phyloP scores from a whole-genome alignment of 2,797 vertebrate species.

The Cryptoblepharus egeriae region DNA sequence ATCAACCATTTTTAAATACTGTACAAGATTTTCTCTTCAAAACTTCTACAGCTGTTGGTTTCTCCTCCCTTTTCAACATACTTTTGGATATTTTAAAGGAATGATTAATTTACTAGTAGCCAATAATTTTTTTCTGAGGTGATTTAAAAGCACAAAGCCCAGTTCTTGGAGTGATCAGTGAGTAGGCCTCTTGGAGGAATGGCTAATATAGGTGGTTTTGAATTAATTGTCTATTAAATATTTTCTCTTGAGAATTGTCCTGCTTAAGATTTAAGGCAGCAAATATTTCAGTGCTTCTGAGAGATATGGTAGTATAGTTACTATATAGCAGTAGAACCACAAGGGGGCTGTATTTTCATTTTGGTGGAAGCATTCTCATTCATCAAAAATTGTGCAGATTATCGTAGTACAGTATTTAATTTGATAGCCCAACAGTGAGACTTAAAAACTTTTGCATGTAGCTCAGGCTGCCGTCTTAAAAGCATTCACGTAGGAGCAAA shows the following conservation, averaged over 20 bases:
- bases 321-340: slow-evolving; percentile 51
- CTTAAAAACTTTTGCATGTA: not conserved
- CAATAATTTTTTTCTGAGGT: not conserved
- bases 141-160: too few species aligned
- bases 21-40: too few species aligned
- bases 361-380: slow-evolving; percentile 38
- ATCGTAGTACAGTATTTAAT: slow-evolving; percentile 23
- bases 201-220: not conserved
- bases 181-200: slow-evolving; percentile 13
- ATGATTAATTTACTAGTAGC: not conserved
- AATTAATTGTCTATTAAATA: not conserved
- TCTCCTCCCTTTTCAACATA: not conserved
- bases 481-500: not conserved
- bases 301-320: not conserved
- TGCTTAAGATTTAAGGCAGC: not conserved
- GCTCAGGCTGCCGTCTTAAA: not conserved
- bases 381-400: not conserved
- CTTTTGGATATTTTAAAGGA: not conserved
- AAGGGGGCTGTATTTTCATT: slow-evolving; percentile 67
- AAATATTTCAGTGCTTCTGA: not conserved
- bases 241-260: not conserved
- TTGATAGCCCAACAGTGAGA: not conserved
- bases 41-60: too few species aligned
- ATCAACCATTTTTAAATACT: too few species aligned
- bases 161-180: not conserved